Evolutionary conservation across 2,888 invertebrate genomes (phyloP), one percentile per base, ranked within the genome.

Genomic region (Diarsia mendica): DNA sequence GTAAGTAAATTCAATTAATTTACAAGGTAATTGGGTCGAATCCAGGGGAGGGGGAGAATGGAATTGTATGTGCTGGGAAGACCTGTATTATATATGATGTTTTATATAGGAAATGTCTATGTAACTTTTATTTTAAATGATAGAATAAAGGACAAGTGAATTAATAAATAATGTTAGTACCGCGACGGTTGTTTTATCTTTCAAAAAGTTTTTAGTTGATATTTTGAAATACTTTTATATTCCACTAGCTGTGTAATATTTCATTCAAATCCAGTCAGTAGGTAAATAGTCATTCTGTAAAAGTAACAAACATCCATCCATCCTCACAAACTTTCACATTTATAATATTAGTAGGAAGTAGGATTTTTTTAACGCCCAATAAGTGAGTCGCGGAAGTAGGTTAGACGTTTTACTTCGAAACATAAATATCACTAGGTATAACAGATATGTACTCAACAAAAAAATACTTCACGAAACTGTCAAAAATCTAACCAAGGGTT

Each of bases 1-100:
- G 61, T 82, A 83, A 78, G 65, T 33, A 61, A 69, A 74, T 65
- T 80, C 39, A 67, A 72, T 83, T 80, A 80, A 82, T 80, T 83
- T 44, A 58, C 65, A 60, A 72, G 60, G 78, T 67, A 66, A 55
- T 20, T 77, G 2, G 55, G 67, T 46, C 64, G 6, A 55, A 65
- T 58, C 28, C 13, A 28, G 9, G 15, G 6, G 1, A 3, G 6
- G 44, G 44, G 33, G 20, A 28, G 28, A 79, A 48, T 39, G 13
- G 13, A 51, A 6, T 33, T 5, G 1, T 49, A 33, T 33, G 20
- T 48, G 10, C 72, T 46, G n/a, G 9, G 1, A 13, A 18, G 23
- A 53, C 18, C 28, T 53, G 46, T 33, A 39, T 55, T 23, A 55
- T n/a, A n/a, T n/a, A n/a, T 39, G 23, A 39, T 20, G 20, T 46